Percentiles rank a stretch among this genome's conserved stretches.
Conservation (phyloP, 2,797 vertebrate genomes). For the Parauchenoglanis punctatus region DNA sequence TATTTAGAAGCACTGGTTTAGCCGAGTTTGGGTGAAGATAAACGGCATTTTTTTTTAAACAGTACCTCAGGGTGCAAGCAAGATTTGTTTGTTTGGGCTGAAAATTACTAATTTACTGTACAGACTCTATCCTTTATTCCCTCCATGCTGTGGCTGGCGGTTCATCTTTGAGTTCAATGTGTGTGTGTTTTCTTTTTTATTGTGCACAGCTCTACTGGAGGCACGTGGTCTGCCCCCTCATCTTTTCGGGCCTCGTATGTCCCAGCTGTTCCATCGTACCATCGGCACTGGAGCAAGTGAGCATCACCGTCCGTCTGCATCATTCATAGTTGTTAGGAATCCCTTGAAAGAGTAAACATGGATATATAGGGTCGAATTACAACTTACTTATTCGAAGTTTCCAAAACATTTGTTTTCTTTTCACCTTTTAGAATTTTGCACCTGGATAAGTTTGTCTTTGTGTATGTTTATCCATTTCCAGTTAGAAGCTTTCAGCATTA, state of each 20-base stretch:
- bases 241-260: conserved; percentile 98
- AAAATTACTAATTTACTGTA: not conserved
- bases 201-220: conserved; percentile 87
- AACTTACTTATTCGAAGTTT: not conserved
- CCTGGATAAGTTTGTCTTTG: not conserved
- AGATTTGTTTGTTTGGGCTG: too few species aligned
- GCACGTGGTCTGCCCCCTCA: conserved; percentile 98
- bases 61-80: not conserved
- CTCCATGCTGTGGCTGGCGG: not conserved
- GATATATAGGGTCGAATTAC: not conserved
- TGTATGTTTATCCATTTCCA: not conserved
- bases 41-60: not conserved
- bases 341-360: not conserved
- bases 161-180: not conserved
- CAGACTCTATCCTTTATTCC: too few species aligned
- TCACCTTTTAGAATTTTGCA: too few species aligned
- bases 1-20: not conserved
- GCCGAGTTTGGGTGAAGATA: not conserved
- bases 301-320: conserved; percentile 56
- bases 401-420: too few species aligned
- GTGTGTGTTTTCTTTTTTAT: not conserved
- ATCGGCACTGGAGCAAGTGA: conserved; percentile 99
- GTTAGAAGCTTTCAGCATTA: not conserved
- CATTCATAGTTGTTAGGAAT: not conserved
- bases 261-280: conserved; percentile 98